A percentile compares a stretch with the other conserved stretches of the same genome.
These are phyloP conservation scores for Ypsolopha scabrella DNA, from an alignment of 2,888 invertebrate species.

Conservation along the genomic window DNA sequence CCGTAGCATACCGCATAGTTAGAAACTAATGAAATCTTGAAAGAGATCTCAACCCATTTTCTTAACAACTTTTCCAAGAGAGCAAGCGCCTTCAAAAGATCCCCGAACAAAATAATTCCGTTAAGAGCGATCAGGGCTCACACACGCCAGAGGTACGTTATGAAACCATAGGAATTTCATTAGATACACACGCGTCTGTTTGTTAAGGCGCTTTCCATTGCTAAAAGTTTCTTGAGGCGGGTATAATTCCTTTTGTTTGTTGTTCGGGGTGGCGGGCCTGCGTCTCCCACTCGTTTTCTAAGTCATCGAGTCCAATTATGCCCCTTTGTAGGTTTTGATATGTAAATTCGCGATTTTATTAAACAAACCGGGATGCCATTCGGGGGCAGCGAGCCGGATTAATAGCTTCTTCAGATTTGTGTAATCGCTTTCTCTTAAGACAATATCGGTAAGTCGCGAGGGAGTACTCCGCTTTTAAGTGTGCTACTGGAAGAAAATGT, in stretches of 20 bases:
- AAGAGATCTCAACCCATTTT: conserved; percentile 69
- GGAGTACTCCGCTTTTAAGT: conserved; percentile 44
- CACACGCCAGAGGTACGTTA: conserved; percentile 52
- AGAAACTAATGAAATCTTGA: conserved; percentile 66
- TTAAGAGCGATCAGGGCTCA: conserved; percentile 62
- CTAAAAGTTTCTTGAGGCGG: conserved; percentile 72
- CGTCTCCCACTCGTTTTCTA: conserved; percentile 67
- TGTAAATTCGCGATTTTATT: conserved; percentile 71
- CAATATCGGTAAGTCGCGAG: conserved; percentile 52
- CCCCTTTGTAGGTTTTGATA: conserved; percentile 72
- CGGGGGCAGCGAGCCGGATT: conserved; percentile 67
- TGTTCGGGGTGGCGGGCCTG: conserved; percentile 50
- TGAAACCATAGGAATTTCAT: conserved; percentile 72
- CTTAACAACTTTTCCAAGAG: conserved; percentile 69
- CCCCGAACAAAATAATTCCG: conserved; percentile 63
- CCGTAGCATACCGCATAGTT: conserved; percentile 64
- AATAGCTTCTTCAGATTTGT: conserved; percentile 70
- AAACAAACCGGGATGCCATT: conserved; percentile 71
- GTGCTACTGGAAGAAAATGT: conserved; percentile 10
- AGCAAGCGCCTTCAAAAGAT: conserved; percentile 69
- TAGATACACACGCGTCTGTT: conserved; percentile 71
- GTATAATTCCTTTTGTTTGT: conserved; percentile 71
- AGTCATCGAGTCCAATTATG: conserved; percentile 72
- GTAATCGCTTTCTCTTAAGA: conserved; percentile 70
- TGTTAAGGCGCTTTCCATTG: conserved; percentile 72